phyloP scores from a whole-genome alignment of 2,797 vertebrate genomes.

The Acanthurus lineatus region DNA sequence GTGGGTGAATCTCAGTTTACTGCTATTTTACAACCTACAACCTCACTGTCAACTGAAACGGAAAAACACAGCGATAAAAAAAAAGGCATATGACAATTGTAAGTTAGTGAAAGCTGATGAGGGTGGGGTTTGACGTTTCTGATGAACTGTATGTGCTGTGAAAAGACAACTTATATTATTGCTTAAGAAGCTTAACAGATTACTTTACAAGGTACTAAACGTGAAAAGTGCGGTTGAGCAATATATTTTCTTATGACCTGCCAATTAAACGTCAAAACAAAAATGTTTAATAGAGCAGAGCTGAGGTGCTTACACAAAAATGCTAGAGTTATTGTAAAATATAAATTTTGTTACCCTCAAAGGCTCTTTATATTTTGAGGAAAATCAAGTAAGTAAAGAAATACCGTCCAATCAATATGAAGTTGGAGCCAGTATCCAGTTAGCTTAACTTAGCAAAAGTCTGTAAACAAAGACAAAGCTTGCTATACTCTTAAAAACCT shows the following conservation, averaged over 20 bases:
- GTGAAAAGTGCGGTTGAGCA: neutral
- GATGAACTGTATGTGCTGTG: neutral
- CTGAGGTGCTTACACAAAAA: neutral
- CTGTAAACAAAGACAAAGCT: too few species aligned
- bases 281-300: neutral
- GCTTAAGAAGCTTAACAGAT: conserved; percentile 17
- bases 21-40: conserved; percentile 1
- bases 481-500: too few species aligned
- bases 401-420: neutral
- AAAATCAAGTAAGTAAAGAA: neutral
- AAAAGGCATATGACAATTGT: neutral
- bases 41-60: conserved; percentile 1
- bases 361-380: neutral
- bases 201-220: neutral
- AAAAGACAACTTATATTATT: conserved; percentile 24
- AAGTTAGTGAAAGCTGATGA: neutral
- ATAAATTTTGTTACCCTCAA: neutral
- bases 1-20: neutral
- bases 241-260: conserved; percentile 10
- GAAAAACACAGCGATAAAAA: conserved; percentile 13
- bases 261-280: conserved; percentile 1
- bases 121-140: neutral
- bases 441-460: too few species aligned
- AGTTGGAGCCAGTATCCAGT: too few species aligned
- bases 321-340: neutral